Percentiles rank a stretch among this genome's conserved stretches.
These are phyloP conservation scores for Stenopsyche tienmushanensis DNA, from an alignment of 1,140 invertebrate species.

Conservation along the genomic window DNA sequence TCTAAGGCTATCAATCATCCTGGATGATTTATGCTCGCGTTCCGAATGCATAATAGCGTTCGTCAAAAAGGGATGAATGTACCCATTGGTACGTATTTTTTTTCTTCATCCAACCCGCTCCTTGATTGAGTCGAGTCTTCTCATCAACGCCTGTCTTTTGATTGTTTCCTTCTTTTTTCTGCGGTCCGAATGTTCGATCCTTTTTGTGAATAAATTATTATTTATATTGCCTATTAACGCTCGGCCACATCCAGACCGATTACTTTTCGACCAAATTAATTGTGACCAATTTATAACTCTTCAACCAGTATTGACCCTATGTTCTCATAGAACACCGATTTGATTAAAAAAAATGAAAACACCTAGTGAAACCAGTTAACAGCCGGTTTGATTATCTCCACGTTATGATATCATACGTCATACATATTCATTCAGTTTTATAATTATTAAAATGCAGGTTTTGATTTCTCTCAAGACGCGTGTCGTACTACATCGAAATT, in stretches of 20 bases:
- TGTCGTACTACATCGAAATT: not conserved
- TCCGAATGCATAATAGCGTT: constrained; percentile 20
- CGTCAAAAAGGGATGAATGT: constrained; percentile 25
- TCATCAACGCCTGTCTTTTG: constrained; percentile 32
- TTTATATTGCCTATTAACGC: constrained; percentile 20
- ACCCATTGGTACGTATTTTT: not conserved
- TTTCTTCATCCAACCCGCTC: not conserved
- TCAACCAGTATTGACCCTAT: not conserved
- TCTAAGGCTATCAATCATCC: constrained; percentile 32
- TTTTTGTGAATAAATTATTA: constrained; percentile 9
- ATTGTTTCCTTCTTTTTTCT: not conserved
- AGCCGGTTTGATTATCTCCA: not conserved
- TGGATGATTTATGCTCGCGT: constrained; percentile 28
- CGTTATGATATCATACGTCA: not conserved
- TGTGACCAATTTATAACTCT: not conserved
- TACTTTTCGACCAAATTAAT: no score
- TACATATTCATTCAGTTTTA: not conserved
- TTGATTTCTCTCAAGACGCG: not conserved
- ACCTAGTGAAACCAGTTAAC: not conserved
- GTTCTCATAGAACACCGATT: not conserved
- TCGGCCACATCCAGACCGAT: not conserved
- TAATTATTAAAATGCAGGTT: not conserved
- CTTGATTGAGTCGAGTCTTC: constrained; percentile 27
- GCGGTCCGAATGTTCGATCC: not conserved
- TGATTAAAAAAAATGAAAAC: not conserved